These are phyloP conservation scores for Rhysida immarginata DNA, from an alignment of 1,140 invertebrate genomes.

Conservation along the genomic window DNA sequence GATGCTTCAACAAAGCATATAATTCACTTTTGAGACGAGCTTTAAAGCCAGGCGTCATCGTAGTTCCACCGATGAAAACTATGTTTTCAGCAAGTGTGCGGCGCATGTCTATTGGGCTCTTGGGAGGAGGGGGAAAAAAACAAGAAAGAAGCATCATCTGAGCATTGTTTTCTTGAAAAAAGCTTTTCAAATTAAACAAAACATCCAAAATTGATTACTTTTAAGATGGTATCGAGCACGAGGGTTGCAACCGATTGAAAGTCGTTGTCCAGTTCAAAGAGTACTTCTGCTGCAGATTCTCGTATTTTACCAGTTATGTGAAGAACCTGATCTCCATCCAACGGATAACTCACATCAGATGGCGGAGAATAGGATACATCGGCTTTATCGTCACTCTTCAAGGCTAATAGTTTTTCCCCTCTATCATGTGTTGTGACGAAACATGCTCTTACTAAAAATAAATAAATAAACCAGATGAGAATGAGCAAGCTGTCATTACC, in stretches of 20 bases:
- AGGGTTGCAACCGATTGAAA: conserved; percentile 66
- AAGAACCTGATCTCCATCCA: conserved; percentile 42
- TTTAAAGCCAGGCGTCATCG: conserved; percentile 61
- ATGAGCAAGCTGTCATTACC: too few species aligned
- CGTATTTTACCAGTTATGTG: conserved; percentile 50
- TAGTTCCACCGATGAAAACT: conserved; percentile 65
- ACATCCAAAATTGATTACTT: conserved; percentile 35
- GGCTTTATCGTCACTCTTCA: too few species aligned
- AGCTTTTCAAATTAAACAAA: conserved; percentile 1
- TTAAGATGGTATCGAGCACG: conserved; percentile 59
- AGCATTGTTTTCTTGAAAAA: not conserved
- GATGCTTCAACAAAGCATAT: conserved; percentile 42
- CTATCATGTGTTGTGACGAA: too few species aligned
- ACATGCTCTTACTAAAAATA: too few species aligned
- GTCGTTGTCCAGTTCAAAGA: conserved; percentile 73
- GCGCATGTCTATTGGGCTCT: conserved; percentile 62
- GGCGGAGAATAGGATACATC: too few species aligned
- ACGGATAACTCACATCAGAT: too few species aligned
- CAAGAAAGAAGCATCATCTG: not conserved
- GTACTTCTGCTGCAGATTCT: conserved; percentile 60
- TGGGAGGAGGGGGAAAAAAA: conserved; percentile 18
- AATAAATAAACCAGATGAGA: too few species aligned
- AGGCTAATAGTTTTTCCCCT: too few species aligned
- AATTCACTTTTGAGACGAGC: conserved; percentile 57
- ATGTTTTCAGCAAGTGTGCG: conserved; percentile 59